Base-by-base conservation (phyloP, 2,113 vertebrate genomes). In the Hemibagrus wyckioides region DNA sequence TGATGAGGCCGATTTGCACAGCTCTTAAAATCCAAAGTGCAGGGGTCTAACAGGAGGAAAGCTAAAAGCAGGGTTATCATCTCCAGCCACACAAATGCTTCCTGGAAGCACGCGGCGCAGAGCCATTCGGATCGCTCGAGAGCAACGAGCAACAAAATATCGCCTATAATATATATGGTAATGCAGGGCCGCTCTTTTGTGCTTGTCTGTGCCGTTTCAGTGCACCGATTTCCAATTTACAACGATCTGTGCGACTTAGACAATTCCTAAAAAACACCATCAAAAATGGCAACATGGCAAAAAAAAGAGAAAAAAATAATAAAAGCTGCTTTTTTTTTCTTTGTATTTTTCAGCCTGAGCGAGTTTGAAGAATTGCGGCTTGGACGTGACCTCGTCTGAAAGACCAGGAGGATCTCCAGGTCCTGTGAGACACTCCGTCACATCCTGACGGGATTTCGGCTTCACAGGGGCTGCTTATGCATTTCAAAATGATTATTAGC, bases 141-240 rank as follows among this genome's bases (percentile, higher is more conserved):
- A 93, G 91, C 79, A 90, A 90, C 84, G 90, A 93, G 93, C 91
- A 89, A 81, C 84, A 91, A 94, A 93, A 93, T 79, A 63, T 93
- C 92, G 92, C 92, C 90, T 93, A 93, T 93, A 93, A 95, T 93
- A 94, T 80, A 79, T 92, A 93, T 93, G 89, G 93, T 92, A 94
- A 95, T 94, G 91, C 81, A 73, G 36, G 36, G 92, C 92, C 89
- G 90, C 90, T 94, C 73, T 95, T 94, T 91, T 91, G 6, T 89
- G 85, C 88, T 83, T 86, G 88, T 90, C 83, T 86, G 88, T 90
- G 89, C 87, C 84, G 84, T 90, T 88, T 92, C 76, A 44, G 82
- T 82, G 83, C 83, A 77, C 88, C 86, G 87, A 92, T 89, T 91
- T 85, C 88, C 90, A 90, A 92, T 93, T 93, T 90, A 91, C 91